These are phyloP conservation scores for Mactra quadrangularis DNA, from an alignment of 1,140 invertebrate species.

Conservation along the genomic window DNA sequence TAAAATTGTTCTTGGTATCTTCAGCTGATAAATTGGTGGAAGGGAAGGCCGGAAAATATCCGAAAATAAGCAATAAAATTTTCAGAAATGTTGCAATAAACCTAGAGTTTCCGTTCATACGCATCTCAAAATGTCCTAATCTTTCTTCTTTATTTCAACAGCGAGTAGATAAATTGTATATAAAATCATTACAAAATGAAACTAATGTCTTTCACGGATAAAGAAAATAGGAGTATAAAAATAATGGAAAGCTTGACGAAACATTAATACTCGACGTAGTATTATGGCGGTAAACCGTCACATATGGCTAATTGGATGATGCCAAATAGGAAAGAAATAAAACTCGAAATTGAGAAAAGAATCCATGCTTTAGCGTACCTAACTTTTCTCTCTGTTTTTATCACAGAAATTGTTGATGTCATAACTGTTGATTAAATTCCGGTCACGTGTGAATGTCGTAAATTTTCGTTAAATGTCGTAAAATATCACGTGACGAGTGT, in stretches of 20 bases:
- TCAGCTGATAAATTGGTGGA: conserved; percentile 59
- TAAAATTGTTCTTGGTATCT: conserved; percentile 61
- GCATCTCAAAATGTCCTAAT: conserved; percentile 41
- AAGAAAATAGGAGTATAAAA: conserved; percentile 58
- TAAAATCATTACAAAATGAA: conserved; percentile 62
- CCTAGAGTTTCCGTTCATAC: conserved; percentile 34
- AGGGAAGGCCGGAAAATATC: conserved; percentile 62
- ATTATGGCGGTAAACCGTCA: not conserved
- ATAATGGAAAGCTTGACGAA: conserved; percentile 47
- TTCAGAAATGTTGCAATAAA: conserved; percentile 60
- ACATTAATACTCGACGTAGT: conserved; percentile 46
- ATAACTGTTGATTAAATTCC: too few relatives aligned
- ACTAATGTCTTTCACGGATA: conserved; percentile 42
- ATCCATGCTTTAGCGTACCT: too few relatives aligned
- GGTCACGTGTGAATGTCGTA: too few relatives aligned
- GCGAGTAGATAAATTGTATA: conserved; percentile 64
- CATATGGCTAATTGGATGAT: too few relatives aligned
- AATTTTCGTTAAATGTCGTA: too few relatives aligned
- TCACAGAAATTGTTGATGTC: too few relatives aligned
- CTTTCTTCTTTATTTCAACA: conserved; percentile 22
- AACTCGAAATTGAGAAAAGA: too few relatives aligned
- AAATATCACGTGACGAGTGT: too few relatives aligned
- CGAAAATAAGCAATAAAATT: conserved; percentile 66
- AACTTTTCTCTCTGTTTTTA: too few relatives aligned
- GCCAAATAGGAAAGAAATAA: too few relatives aligned